Evolutionary conservation across 2,888 invertebrate species (phyloP).

Genomic region (Lasioglossum calceatum): DNA sequence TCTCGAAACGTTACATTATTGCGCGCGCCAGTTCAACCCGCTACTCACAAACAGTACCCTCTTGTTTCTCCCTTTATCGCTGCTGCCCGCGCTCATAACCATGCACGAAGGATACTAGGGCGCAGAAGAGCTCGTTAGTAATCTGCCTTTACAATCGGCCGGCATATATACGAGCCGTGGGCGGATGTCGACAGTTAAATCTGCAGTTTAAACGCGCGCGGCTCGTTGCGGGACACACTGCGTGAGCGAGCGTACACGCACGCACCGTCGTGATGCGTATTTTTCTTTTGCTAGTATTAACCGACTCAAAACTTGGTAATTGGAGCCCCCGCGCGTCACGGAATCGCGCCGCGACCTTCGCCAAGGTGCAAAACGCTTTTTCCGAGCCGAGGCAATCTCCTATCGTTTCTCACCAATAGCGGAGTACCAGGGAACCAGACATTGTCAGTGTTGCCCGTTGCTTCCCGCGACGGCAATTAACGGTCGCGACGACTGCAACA

Average conservation of each 20-base stretch:
- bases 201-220: slow-evolving; percentile 62
- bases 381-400: not conserved
- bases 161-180: slow-evolving; percentile 61
- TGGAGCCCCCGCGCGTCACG: slow-evolving; percentile 52
- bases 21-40: slow-evolving; percentile 14
- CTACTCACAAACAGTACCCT: slow-evolving; percentile 13
- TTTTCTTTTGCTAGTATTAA: slow-evolving; percentile 52
- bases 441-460: not conserved
- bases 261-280: not conserved
- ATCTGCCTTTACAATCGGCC: slow-evolving; percentile 66
- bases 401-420: not conserved
- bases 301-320: slow-evolving; percentile 64
- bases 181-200: slow-evolving; percentile 71
- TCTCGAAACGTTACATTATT: slow-evolving; percentile 21
- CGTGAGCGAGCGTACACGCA: slow-evolving; percentile 17
- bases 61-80: slow-evolving; percentile 41
- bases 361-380: slow-evolving; percentile 30
- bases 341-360: slow-evolving; percentile 52
- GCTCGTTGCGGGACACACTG: slow-evolving; percentile 43
- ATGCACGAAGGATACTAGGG: slow-evolving; percentile 53
- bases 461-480: slow-evolving; percentile 33
- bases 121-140: slow-evolving; percentile 70
- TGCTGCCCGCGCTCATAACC: slow-evolving; percentile 47
- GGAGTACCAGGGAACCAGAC: not conserved
- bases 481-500: slow-evolving; percentile 10